Percentiles rank a stretch among this genome's conserved stretches.
phyloP scores from a whole-genome alignment of 1,140 invertebrate species.

The Dreissena rostriformis region DNA sequence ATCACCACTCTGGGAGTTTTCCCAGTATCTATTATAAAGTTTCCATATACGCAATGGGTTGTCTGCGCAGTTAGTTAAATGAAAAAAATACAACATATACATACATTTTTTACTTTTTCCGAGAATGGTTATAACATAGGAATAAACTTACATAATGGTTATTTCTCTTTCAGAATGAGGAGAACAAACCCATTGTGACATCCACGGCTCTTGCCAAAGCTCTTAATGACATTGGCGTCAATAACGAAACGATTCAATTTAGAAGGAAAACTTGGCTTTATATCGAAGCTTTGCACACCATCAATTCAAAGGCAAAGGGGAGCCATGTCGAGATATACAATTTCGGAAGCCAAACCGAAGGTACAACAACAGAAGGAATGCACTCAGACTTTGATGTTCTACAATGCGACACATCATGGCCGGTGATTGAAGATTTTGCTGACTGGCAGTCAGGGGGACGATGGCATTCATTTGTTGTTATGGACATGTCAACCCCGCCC shows the following conservation, averaged over 20 bases:
- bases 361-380: not conserved
- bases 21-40: too few species aligned
- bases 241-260: not conserved
- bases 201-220: not conserved
- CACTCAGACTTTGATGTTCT: not conserved
- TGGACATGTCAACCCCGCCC: not conserved
- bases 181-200: not conserved
- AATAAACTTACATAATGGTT: too few species aligned
- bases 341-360: constrained; percentile 1
- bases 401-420: not conserved
- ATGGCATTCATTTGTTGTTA: not conserved
- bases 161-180: too few species aligned
- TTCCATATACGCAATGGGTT: too few species aligned
- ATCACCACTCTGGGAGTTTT: too few species aligned
- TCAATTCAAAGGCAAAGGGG: not conserved
- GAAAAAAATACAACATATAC: too few species aligned
- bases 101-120: too few species aligned
- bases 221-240: not conserved
- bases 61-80: too few species aligned
- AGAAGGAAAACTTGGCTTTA: not conserved
- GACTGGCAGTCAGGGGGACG: not conserved
- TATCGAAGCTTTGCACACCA: not conserved
- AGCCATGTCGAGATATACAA: not conserved
- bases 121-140: too few species aligned
- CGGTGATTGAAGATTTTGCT: not conserved